phyloP scores from a whole-genome alignment of 2,797 vertebrate species.

The Brachyrhaphis roseni region DNA sequence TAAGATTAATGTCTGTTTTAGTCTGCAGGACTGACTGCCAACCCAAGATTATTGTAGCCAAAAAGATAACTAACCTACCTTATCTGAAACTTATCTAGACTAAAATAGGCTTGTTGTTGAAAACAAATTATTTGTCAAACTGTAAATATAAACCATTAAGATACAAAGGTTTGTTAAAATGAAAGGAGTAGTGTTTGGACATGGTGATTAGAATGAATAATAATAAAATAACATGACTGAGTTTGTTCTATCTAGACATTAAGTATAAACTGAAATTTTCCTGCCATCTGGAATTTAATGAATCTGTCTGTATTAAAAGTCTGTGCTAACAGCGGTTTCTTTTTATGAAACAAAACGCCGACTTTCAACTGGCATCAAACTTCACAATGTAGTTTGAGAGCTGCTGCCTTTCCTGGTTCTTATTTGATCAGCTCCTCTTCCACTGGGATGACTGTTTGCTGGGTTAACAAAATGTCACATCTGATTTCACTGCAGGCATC shows the following conservation, averaged over 20 bases:
- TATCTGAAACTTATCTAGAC: neutral
- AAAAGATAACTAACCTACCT: neutral
- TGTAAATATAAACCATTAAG: neutral
- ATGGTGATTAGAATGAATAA: neutral
- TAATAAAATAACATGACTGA: neutral
- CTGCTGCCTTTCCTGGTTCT: conserved; percentile 26
- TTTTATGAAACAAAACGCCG: conserved; percentile 26
- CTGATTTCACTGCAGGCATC: conserved; percentile 60
- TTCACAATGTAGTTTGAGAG: conserved; percentile 18
- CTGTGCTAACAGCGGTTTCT: conserved; percentile 18
- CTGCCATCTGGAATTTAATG: conserved; percentile 6
- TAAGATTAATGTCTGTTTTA: conserved; percentile 8
- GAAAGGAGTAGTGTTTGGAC: neutral
- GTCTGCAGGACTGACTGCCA: neutral
- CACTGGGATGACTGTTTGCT: conserved; percentile 59
- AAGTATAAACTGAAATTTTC: neutral
- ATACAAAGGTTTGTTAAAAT: neutral
- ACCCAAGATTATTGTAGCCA: neutral
- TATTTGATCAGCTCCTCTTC: conserved; percentile 62
- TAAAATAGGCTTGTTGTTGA: neutral
- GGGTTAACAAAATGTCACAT: conserved; percentile 73
- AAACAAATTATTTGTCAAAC: neutral
- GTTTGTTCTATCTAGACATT: neutral
- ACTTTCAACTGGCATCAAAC: conserved; percentile 31
- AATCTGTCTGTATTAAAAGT: conserved; percentile 21